These are phyloP conservation scores for Neodontobutis hainanensis DNA, from an alignment of 2,113 vertebrate species.

Conservation along the genomic window DNA sequence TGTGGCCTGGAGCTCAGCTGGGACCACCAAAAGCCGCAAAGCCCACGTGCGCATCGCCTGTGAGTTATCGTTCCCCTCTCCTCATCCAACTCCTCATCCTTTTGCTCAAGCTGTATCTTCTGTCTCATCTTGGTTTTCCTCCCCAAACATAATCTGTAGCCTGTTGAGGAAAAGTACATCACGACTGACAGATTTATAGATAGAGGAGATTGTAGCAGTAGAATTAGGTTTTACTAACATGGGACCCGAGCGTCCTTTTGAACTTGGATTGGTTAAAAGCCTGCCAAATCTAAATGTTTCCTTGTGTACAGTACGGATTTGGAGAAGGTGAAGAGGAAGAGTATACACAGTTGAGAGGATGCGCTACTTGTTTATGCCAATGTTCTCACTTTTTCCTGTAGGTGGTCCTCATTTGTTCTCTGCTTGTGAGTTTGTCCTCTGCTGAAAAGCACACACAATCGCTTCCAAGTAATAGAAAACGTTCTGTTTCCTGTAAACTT, in stretches of 20 bases:
- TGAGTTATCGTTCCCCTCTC: conserved; percentile 77
- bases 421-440: conserved; percentile 50
- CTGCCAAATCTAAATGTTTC: conserved; percentile 24
- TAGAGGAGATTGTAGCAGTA: conserved; percentile 37
- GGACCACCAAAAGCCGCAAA: conserved; percentile 97
- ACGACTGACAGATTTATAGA: conserved; percentile 42
- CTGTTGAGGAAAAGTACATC: conserved; percentile 39
- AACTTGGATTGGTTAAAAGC: conserved; percentile 54
- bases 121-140: conserved; percentile 38
- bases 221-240: conserved; percentile 37
- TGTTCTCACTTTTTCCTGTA: conserved; percentile 48
- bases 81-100: conserved; percentile 8
- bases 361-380: conserved; percentile 51
- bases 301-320: conserved; percentile 40
- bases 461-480: conserved; percentile 56
- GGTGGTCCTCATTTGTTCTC: conserved; percentile 61
- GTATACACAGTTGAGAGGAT: conserved; percentile 44
- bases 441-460: conserved; percentile 41
- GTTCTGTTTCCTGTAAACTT: conserved; percentile 49
- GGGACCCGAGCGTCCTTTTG: conserved; percentile 53
- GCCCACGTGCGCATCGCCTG: conserved; percentile 97
- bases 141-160: conserved; percentile 38
- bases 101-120: conserved; percentile 37
- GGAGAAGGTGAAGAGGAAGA: conserved; percentile 22
- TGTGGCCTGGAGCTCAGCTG: conserved; percentile 97